Evolutionary conservation across 2,113 vertebrate species (phyloP).

Genomic region (Cyprinodon brontotheroides): DNA sequence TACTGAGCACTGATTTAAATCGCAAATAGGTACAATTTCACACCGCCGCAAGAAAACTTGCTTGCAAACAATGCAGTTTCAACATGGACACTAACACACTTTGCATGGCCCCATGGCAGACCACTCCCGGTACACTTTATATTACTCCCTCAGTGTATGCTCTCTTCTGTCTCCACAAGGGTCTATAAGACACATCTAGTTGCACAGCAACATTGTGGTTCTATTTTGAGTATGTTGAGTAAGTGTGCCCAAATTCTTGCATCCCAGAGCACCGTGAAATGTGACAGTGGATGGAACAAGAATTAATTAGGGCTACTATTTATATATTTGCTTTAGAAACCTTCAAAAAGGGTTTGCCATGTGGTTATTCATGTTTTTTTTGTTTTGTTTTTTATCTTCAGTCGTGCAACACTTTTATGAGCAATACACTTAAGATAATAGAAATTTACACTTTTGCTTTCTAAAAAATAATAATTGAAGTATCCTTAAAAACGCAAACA

Average conservation of each 20-base stretch:
- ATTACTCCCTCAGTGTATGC: conserved; percentile 32
- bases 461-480: neutral
- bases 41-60: conserved; percentile 29
- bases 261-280: conserved; percentile 26
- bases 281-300: conserved; percentile 14
- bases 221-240: conserved; percentile 61
- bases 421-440: neutral
- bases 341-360: neutral
- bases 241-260: conserved; percentile 33
- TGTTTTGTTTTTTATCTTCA: neutral
- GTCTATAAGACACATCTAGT: conserved; percentile 58
- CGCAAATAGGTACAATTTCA: conserved; percentile 6
- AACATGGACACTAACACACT: conserved; percentile 25
- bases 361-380: neutral
- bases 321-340: conserved; percentile 11
- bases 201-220: conserved; percentile 38
- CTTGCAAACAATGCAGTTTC: conserved; percentile 21
- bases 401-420: neutral
- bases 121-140: conserved; percentile 22
- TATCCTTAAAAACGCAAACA: neutral
- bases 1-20: conserved; percentile 16
- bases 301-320: conserved; percentile 29
- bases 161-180: conserved; percentile 45
- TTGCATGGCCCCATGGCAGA: conserved; percentile 29
- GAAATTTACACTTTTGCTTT: neutral